phyloP scores from a whole-genome alignment of 2,113 vertebrate genomes.

The Poeciliopsis occidentalis region DNA sequence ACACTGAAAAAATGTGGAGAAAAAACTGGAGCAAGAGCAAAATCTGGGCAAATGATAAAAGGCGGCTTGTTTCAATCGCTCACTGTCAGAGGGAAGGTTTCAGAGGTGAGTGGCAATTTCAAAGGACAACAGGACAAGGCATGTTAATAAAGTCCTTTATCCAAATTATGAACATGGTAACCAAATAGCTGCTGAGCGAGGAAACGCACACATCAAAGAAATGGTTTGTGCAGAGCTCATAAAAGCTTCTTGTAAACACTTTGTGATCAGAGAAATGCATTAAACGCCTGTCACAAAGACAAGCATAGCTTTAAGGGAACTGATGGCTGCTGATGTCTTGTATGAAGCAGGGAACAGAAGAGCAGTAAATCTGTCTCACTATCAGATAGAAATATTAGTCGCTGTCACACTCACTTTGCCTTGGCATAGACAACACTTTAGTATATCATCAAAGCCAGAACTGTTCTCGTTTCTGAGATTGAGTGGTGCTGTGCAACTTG shows the following conservation, averaged over 20 bases:
- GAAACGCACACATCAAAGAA: constrained; percentile 35
- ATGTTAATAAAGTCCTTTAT: constrained; percentile 12
- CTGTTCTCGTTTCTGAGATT: constrained; percentile 50
- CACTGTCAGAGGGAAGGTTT: constrained; percentile 29
- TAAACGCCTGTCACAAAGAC: constrained; percentile 56
- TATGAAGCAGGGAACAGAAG: constrained; percentile 53
- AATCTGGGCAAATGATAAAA: constrained; percentile 27
- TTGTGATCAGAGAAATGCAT: constrained; percentile 54
- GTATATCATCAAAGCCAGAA: constrained; percentile 70
- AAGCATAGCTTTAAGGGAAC: constrained; percentile 42
- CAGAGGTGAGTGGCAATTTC: constrained; percentile 31
- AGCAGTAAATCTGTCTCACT: constrained; percentile 59
- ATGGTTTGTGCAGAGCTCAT: constrained; percentile 22
- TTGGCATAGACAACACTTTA: constrained; percentile 60
- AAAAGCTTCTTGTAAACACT: constrained; percentile 53
- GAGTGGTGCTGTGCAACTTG: constrained; percentile 27
- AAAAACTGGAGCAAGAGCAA: constrained; percentile 15
- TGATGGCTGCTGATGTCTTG: constrained; percentile 53
- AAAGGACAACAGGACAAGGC: constrained; percentile 1
- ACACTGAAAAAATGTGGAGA: constrained; percentile 7
- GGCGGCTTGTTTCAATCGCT: constrained; percentile 15
- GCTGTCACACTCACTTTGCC: constrained; percentile 63
- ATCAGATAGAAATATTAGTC: constrained; percentile 71
- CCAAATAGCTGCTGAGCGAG: constrained; percentile 19
- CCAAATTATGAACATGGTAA: constrained; percentile 32